phyloP scores from a whole-genome alignment of 2,113 vertebrate genomes.

The Eleginops maclovinus region DNA sequence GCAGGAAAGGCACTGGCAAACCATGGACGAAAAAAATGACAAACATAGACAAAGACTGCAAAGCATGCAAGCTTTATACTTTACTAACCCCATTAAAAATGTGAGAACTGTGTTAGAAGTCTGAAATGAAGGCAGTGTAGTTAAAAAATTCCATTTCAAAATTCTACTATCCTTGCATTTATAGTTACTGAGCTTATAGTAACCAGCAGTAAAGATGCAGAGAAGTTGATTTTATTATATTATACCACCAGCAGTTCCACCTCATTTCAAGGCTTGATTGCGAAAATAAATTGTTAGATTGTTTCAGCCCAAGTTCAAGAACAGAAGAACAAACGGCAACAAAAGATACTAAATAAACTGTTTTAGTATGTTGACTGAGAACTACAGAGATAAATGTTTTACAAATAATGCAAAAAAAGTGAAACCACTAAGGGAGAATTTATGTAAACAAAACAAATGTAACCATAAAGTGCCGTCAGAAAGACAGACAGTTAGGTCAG shows the following conservation, averaged over 20 bases:
- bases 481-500: slow-evolving; percentile 26
- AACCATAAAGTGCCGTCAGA: slow-evolving; percentile 14
- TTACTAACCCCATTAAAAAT: neutral
- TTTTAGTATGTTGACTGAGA: neutral
- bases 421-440: neutral
- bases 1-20: slow-evolving; percentile 52
- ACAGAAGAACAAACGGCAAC: neutral
- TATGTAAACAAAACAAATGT: slow-evolving; percentile 28
- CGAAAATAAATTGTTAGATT: neutral
- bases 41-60: neutral
- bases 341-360: neutral
- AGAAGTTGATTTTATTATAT: slow-evolving; percentile 29
- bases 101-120: neutral
- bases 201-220: slow-evolving; percentile 10
- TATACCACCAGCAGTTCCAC: slow-evolving; percentile 33
- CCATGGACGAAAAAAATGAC: slow-evolving; percentile 37
- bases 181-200: slow-evolving; percentile 14
- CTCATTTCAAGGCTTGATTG: slow-evolving; percentile 48
- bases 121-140: neutral
- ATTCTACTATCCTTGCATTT: neutral
- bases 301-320: neutral
- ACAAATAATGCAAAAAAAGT: slow-evolving; percentile 7
- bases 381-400: neutral
- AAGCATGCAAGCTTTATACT: slow-evolving; percentile 6
- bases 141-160: neutral